A percentile compares a stretch with the other conserved stretches of the same genome.
Conservation (phyloP, 1,140 invertebrate species). For the Grapholita molesta region DNA sequence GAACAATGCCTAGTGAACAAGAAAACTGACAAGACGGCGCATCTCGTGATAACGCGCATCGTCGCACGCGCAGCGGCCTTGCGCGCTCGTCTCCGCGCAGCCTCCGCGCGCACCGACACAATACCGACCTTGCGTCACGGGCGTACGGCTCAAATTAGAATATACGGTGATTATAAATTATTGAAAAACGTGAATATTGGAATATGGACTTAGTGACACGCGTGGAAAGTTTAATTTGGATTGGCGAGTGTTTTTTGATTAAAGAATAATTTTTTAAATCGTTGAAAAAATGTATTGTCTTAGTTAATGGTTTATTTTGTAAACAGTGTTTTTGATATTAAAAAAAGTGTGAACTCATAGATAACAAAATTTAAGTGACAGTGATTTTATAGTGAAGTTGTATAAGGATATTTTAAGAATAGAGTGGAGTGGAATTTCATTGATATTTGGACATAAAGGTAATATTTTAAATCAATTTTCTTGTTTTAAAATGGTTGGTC, state of each 20-base stretch:
- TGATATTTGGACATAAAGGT: background rate
- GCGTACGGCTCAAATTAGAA: background rate
- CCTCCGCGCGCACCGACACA: background rate
- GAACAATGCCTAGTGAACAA: background rate
- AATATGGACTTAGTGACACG: background rate
- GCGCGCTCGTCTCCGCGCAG: conserved; percentile 38
- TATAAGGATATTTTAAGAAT: background rate
- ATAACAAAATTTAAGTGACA: no score
- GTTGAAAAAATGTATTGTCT: no score
- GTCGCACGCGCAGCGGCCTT: conserved; percentile 45
- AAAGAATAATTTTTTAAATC: no score
- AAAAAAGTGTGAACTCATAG: no score
- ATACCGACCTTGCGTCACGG: background rate
- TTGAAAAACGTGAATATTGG: background rate
- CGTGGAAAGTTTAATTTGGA: background rate
- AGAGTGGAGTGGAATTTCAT: background rate
- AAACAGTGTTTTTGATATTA: no score
- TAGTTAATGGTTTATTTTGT: no score
- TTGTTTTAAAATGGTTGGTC: no score
- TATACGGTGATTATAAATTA: background rate
- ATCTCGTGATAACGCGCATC: conserved; percentile 56
- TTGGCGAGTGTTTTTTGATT: no score
- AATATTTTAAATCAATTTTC: background rate
- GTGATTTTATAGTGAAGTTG: background rate
- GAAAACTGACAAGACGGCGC: background rate